A percentile compares a stretch with the other conserved stretches of the same genome.
These are phyloP conservation scores for Scophthalmus maximus DNA, from an alignment of 2,113 vertebrate genomes.

Conservation along the genomic window DNA sequence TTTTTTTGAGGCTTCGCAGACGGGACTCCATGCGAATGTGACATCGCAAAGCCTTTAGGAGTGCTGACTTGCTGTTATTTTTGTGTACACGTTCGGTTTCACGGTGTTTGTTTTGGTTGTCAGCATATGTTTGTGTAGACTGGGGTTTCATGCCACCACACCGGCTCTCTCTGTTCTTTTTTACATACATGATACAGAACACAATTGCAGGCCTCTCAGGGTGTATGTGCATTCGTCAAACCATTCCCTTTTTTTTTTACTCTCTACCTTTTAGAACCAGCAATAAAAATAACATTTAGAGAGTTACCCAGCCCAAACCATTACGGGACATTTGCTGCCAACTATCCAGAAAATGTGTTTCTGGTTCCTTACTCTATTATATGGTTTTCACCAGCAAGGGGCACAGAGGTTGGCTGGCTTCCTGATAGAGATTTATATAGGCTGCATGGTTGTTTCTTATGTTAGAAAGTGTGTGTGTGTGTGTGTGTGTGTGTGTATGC, in stretches of 20 bases:
- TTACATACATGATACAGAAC: constrained; percentile 34
- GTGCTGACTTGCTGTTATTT: constrained; percentile 61
- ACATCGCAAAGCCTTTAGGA: constrained; percentile 14
- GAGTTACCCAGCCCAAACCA: constrained; percentile 74
- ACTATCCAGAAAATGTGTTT: constrained; percentile 84
- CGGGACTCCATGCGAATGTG: constrained; percentile 26
- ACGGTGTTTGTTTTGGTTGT: constrained; percentile 71
- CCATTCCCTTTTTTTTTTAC: constrained; percentile 5
- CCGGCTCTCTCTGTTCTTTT: constrained; percentile 39
- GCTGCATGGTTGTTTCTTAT: constrained; percentile 61
- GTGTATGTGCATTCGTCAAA: constrained; percentile 50
- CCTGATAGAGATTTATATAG: constrained; percentile 83
- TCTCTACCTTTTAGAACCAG: constrained; percentile 46
- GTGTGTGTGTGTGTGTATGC: constrained; percentile 16
- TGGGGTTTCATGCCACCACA: constrained; percentile 49
- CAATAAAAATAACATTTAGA: constrained; percentile 78
- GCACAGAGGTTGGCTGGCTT: constrained; percentile 72
- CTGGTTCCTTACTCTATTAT: constrained; percentile 77
- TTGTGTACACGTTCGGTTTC: constrained; percentile 40
- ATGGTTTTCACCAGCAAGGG: constrained; percentile 76
- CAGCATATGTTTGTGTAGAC: constrained; percentile 53
- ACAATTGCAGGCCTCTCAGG: constrained; percentile 22
- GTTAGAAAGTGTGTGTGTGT: constrained; percentile 35
- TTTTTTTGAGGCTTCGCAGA: constrained; percentile 42
- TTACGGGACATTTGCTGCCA: constrained; percentile 83